Evolutionary conservation across 2,888 invertebrate species (phyloP).

Genomic region (Onchidella celtica): DNA sequence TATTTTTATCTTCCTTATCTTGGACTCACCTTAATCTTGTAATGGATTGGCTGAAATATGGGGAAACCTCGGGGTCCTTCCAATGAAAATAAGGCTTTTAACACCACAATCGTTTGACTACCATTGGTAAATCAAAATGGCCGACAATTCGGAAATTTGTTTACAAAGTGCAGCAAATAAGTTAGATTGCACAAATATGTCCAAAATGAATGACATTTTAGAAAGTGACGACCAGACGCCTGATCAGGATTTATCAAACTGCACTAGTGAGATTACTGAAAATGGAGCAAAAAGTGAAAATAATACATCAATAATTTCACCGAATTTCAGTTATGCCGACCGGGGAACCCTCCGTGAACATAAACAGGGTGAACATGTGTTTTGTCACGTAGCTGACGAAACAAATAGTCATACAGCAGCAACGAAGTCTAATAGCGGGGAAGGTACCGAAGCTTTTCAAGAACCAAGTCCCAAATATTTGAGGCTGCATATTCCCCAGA

Average conservation of each 20-base stretch:
- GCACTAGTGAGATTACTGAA: not conserved
- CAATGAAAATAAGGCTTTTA: conserved; percentile 32
- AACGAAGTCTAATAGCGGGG: not conserved
- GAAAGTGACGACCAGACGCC: not conserved
- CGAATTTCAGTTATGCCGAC: not conserved
- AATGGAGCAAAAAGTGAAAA: not conserved
- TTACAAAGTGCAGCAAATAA: conserved; percentile 32
- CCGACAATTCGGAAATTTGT: conserved; percentile 35
- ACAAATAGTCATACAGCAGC: not conserved
- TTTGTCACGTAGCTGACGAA: conserved; percentile 19
- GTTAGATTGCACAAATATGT: conserved; percentile 2
- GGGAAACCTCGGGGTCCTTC: conserved; percentile 20
- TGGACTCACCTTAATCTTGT: too few relatives aligned
- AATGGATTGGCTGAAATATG: conserved; percentile 32
- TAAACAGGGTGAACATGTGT: conserved; percentile 16
- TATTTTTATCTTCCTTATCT: too few relatives aligned
- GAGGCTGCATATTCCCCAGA: conserved; percentile 34
- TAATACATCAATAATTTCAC: not conserved
- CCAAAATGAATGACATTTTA: not conserved
- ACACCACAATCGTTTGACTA: not conserved
- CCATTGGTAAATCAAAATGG: conserved; percentile 41
- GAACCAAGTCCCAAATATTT: conserved; percentile 19
- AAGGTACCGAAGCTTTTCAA: conserved; percentile 10
- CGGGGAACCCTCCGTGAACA: not conserved
- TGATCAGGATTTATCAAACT: not conserved